A percentile compares a stretch with the other conserved stretches of the same genome.
Conservation (phyloP, 2,113 vertebrate species). For the Marmota monax region DNA sequence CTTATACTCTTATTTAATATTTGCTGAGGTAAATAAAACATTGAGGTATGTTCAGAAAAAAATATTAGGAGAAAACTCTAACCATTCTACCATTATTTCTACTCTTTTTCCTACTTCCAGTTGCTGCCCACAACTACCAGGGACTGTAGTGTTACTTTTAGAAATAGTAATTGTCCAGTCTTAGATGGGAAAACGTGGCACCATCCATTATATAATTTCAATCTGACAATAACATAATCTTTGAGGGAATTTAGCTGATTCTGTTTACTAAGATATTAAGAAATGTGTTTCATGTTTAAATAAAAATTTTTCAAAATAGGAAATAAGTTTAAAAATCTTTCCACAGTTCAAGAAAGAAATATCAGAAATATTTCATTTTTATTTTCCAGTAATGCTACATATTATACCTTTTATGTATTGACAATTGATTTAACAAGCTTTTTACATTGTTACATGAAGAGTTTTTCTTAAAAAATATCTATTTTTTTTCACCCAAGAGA, state of each 20-base stretch:
- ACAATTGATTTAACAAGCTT: background rate
- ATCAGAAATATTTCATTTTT: background rate
- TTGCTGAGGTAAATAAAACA: background rate
- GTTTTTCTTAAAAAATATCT: slow-evolving; percentile 59
- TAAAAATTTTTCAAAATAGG: background rate
- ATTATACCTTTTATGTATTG: background rate
- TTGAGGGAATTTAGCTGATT: background rate
- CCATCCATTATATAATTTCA: background rate
- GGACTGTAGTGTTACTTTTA: background rate
- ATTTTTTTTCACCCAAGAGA: slow-evolving; percentile 62
- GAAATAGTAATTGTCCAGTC: too few species aligned
- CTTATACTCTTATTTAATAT: background rate
- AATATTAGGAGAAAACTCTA: background rate
- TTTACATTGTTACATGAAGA: background rate
- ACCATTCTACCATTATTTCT: background rate
- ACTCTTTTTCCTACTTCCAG: background rate
- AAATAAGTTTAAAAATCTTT: background rate
- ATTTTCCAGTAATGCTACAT: background rate
- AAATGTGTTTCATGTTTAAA: background rate
- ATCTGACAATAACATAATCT: background rate
- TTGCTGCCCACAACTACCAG: background rate
- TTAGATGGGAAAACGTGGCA: background rate
- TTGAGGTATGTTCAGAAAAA: background rate
- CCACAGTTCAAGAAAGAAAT: background rate
- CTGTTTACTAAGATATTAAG: background rate